Base-by-base conservation (phyloP, 1,140 invertebrate genomes). In the Drosophila subobscura region DNA sequence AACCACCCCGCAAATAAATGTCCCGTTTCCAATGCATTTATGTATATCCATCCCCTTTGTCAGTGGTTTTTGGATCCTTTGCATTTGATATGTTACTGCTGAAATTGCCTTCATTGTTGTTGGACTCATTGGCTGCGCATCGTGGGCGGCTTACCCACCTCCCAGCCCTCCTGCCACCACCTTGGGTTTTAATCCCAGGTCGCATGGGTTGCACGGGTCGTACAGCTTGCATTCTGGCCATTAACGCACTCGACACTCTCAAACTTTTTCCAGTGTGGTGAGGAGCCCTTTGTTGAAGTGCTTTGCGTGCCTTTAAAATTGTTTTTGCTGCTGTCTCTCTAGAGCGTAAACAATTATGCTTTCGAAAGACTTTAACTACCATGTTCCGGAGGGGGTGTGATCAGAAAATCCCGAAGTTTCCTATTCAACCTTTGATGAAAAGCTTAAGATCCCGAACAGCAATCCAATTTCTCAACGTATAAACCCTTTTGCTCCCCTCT, bases 181-280 rank as follows among this genome's bases (percentile, higher is more conserved):
- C 40, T 50, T 61, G 49, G 20, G 44, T 25, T 40, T 7, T 25
- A 29, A 37, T 37, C 10, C 10, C 33, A 12, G 59, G 77, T 81
- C 77, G 61, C 73, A 81, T 86, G 63, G 60, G 49, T 72, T 73
- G 76, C 80, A n/a, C 20, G 41, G 59, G 73, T 81, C 77, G 61
- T 70, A 88, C 81, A 59, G 60, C 50, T 70, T 77, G 77, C 81
- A 85, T 86, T 72, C 72, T 51, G 68, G 56, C 67, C 70, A 77
- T 86, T 86, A 77, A 77, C 77, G 67, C 77, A 81, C 81, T 77
- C 83, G 64, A 78, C 81, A 81, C 77, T 64, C 79, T 65, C 73
- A 72, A 77, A 72, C 59, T 60, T 47, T 29, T 29, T 47, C 14
- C 16, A 7, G 45, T 10, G 33, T 12, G 33, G 10, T 10, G 33